Evolutionary conservation across 1,140 invertebrate genomes (phyloP), one percentile per base, ranked within the genome.

Genomic region (Lepidurus couesii): DNA sequence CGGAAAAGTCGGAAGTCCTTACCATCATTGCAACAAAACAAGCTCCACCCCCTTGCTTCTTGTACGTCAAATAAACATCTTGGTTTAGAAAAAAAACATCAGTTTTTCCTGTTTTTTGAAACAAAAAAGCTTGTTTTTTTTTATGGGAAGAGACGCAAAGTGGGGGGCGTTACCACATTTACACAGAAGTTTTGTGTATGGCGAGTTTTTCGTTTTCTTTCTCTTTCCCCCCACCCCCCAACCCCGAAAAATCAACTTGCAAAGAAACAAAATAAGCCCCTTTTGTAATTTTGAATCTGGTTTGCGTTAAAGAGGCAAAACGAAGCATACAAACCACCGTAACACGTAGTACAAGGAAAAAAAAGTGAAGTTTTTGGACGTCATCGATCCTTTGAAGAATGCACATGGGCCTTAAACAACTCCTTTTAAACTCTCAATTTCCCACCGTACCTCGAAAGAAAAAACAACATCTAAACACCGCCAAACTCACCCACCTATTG

Each of bases 1-100:
- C 16, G 21, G 53, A 21, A 21, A 65, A 65, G 53, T 65, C 53
- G 34, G 34, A 34, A 34, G 53, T 65, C n/a, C 21, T 65, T 65
- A 21, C 53, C 53, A 65, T n/a, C 53, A 65, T 34, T 34, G 34
- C 53, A 11, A 65, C 53, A 65, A 65, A 65, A 65, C 53, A 65
- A 65, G 16, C 16, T 21, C 21, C 53, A 13, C 16, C 53, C 53
- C 53, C 53, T 65, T 65, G 53, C 53, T 65, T 65, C 53, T 65
- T 65, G 53, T 65, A 65, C 53, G 53, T 65, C 53, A 65, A 65
- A 65, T 65, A 65, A 65, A 65, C 53, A 65, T 65, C 53, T 65
- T 65, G 53, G 53, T 65, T 65, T 65, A 65, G 53, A 65, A 65
- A 65, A 65, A 65, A 65, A 65, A 65, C 4, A 65, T 7, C 8